Evolutionary conservation across 2,113 vertebrate species (phyloP).

Genomic region (Oceanodroma tethys): DNA sequence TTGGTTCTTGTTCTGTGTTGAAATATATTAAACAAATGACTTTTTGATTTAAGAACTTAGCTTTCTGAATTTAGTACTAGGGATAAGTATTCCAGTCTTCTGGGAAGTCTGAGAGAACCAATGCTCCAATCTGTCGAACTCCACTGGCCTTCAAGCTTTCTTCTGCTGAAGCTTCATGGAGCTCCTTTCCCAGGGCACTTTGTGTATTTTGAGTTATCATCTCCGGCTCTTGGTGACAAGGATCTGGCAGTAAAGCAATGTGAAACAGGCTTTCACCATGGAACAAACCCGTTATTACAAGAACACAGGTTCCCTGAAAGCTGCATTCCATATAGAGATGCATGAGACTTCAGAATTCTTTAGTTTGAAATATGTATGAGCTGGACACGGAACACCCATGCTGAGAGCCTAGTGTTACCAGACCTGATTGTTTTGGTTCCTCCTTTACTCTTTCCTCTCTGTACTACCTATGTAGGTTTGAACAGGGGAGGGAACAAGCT

Average conservation of each 20-base stretch:
- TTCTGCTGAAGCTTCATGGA: neutral
- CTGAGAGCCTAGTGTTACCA: too few species aligned
- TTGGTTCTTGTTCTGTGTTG: neutral
- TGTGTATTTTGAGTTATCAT: neutral
- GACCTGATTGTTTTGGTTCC: rapidly evolving
- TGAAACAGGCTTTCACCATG: neutral
- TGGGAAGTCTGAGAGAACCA: neutral
- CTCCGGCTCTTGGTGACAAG: neutral
- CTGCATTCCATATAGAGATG: neutral
- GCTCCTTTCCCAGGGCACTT: neutral
- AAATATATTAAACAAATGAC: neutral
- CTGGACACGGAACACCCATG: neutral
- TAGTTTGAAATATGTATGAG: too few species aligned
- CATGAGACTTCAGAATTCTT: too few species aligned
- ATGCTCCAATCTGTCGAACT: neutral
- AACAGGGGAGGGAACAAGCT: neutral
- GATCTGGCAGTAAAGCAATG: neutral
- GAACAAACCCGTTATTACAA: neutral
- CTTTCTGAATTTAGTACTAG: neutral
- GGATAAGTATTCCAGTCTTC: neutral
- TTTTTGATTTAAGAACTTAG: neutral
- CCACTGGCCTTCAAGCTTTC: neutral
- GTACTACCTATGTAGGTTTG: neutral
- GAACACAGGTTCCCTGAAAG: neutral
- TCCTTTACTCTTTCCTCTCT: neutral